phyloP scores from a whole-genome alignment of 2,888 invertebrate species.

The Harmothoe impar region DNA sequence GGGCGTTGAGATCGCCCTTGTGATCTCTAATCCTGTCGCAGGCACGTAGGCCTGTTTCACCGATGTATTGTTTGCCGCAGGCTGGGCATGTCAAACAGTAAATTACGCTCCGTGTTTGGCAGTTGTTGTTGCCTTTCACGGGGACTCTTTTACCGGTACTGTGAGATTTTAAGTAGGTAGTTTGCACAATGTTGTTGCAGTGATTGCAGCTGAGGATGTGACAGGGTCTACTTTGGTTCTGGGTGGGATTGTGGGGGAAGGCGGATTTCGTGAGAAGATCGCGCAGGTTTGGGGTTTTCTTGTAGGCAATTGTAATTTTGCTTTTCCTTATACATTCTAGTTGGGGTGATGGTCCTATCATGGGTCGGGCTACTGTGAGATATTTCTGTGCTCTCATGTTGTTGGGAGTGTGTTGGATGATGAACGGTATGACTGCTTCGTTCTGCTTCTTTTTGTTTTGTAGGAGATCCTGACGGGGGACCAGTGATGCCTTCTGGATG shows the following conservation, averaged over 20 bases:
- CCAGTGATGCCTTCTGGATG: no score
- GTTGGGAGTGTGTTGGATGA: no score
- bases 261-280: no score
- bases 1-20: background rate
- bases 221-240: background rate
- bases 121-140: background rate
- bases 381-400: no score
- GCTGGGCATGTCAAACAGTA: background rate
- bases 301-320: background rate
- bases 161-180: background rate
- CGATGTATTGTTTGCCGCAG: no score
- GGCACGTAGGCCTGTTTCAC: background rate
- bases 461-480: no score
- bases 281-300: no score
- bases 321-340: no score
- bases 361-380: no score
- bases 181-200: background rate
- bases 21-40: background rate
- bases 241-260: background rate
- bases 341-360: no score
- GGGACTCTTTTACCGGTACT: background rate
- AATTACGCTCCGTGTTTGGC: background rate
- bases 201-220: background rate
- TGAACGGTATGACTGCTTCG: no score
- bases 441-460: no score